Conservation (phyloP, 1,140 invertebrate species). For the Rhopalosiphum maidis region DNA sequence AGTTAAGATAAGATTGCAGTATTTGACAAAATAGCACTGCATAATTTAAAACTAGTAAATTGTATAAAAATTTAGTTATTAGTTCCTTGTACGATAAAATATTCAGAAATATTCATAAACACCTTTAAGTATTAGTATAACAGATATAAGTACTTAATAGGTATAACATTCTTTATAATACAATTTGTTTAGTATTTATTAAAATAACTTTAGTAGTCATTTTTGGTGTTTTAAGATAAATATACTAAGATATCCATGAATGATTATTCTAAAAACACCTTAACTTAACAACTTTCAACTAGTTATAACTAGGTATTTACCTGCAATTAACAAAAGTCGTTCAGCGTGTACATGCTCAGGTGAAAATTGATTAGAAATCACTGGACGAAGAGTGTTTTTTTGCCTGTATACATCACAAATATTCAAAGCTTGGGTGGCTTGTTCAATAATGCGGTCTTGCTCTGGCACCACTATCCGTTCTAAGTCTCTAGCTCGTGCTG, state of each 20-base stretch:
- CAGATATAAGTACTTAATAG: no score
- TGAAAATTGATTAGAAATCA: neutral
- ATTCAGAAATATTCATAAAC: neutral
- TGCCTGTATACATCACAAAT: constrained; percentile 14
- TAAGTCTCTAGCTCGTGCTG: constrained; percentile 15
- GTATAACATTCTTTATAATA: neutral
- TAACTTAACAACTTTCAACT: neutral
- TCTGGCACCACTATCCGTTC: neutral
- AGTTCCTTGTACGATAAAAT: neutral
- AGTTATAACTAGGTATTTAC: neutral
- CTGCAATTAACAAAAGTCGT: constrained; percentile 25
- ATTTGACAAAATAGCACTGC: no score
- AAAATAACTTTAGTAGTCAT: neutral
- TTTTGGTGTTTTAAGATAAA: neutral
- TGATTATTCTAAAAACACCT: neutral
- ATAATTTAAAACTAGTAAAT: no score
- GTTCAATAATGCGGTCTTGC: constrained; percentile 41
- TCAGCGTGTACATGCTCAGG: constrained; percentile 14
- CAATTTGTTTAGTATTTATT: neutral
- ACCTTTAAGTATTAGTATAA: neutral
- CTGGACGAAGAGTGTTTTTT: neutral
- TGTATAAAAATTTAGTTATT: no score
- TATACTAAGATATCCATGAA: neutral
- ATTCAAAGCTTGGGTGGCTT: constrained; percentile 33
- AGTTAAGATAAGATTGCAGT: no score